These are phyloP conservation scores for Cepaea hortensis DNA, from an alignment of 2,888 invertebrate genomes.

Conservation along the genomic window DNA sequence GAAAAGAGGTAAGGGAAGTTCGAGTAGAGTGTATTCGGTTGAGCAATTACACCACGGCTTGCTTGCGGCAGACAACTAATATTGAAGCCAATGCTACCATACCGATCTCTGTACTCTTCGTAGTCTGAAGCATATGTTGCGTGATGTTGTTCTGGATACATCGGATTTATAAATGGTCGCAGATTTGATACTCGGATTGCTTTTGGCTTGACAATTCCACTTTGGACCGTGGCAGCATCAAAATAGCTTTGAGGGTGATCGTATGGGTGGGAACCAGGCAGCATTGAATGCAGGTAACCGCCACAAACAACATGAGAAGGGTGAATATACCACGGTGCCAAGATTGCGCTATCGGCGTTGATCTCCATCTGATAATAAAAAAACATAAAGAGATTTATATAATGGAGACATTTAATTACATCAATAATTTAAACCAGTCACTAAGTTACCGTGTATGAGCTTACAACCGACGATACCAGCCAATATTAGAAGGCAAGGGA, in stretches of 20 bases:
- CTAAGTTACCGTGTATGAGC: too few relatives aligned
- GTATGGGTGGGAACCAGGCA: neutral
- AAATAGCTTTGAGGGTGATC: neutral
- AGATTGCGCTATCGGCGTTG: neutral
- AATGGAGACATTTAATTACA: too few relatives aligned
- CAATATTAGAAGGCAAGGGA: too few relatives aligned
- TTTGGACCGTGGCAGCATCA: neutral
- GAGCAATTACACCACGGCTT: neutral
- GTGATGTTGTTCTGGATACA: neutral
- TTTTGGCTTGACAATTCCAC: slow-evolving; percentile 14
- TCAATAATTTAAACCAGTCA: too few relatives aligned
- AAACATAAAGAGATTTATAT: neutral
- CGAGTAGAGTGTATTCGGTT: neutral
- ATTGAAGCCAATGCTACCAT: neutral
- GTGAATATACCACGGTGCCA: neutral
- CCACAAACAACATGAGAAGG: neutral
- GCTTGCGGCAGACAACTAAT: neutral
- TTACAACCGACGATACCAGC: too few relatives aligned
- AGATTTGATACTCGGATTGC: neutral
- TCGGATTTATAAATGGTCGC: neutral
- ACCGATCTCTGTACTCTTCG: neutral
- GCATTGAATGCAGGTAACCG: neutral
- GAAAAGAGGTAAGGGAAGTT: neutral
- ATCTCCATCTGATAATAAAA: slow-evolving; percentile 1
- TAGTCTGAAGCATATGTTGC: neutral